Base-by-base conservation (phyloP, 2,888 invertebrate genomes). In the Galerucella nymphaeae region DNA sequence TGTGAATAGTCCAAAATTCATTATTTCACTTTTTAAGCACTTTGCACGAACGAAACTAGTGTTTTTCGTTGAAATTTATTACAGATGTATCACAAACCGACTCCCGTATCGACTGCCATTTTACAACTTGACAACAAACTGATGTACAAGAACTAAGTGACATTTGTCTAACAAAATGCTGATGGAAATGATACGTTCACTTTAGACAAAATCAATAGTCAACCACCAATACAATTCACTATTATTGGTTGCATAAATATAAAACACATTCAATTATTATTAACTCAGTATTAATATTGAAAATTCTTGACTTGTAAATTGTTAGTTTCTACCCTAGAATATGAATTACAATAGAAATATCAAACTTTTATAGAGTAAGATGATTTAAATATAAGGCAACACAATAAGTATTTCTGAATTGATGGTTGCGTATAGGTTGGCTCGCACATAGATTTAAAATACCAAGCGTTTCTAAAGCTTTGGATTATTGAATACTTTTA, bases 21-120 rank as follows among this genome's bases (percentile, higher is more conserved):
- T 70, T 42, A 63, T 57, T 45, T 63, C 42, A 58, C 64, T 50
- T 71, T 75, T 58, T 50, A 62, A 66, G 48, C 74, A 72, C 75
- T 75, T 68, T 71, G 74, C 66, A 53, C 68, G 41, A 57, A 70
- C 70, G 70, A 66, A 72, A 68, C 57, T n/a, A 50, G 58, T 74
- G 75, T 70, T 70, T 70, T 57, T 63, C 45, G 53, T 57, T 42
- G 20, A 70, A 57, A 45, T 73, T 74, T 67, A 68, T 61, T 76
- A 78, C 79, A 79, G 77, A 78, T 77, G 78, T 74, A 79, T 63
- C 72, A 77, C 74, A 72, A 71, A 73, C 73, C 42, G 50, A 75
- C 74, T 75, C 74, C 71, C 74, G 72, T 77, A 75, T 66, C 68
- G 77, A 75, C 77, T 74, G 72, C 77, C 77, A 77, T 77, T 71